Evolutionary conservation across 2,888 invertebrate genomes (phyloP), one percentile per base, ranked within the genome.

Genomic region (Coremacera marginata): DNA sequence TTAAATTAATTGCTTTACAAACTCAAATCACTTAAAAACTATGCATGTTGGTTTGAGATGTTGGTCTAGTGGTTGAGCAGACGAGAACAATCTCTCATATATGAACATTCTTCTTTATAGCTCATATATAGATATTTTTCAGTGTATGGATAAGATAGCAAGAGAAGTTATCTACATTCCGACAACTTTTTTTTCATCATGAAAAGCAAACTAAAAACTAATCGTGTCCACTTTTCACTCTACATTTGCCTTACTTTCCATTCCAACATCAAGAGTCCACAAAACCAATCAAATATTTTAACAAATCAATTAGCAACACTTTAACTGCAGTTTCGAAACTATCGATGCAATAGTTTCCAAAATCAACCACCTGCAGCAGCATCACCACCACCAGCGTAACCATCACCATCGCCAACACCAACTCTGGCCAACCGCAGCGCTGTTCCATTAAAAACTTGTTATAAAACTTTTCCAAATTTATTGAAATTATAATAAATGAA

Each of bases 1-100:
- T 70, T 77, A 72, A 78, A 70, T 77, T 78, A 80, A 80, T 78
- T 80, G 78, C 72, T 80, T 75, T 78, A 72, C 77, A 80, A 76
- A 78, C 72, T 75, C n/a, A 78, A 78, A 80, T 70, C 80, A 78
- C 78, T 80, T 78, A 63, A 75, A 52, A 55, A 22, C 37, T 3
- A 44, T 25, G 55, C 31, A 31, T 19, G 25, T 44, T 37, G n/a
- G n/a, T 37, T 27, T 5, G 7, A 25, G 44, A 63, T 22, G 19
- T 19, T 44, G 14, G 37, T 7, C 11, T 44, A 3, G 44, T 44
- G 44, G 14, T 25, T 60, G 60, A 60, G 60, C 25, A 60, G 14
- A 27, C 27, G 11, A 27, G 19, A 60, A 19, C 14, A 27, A 5
- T n/a, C n/a, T n/a, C n/a, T n/a, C n/a, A n/a, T n/a, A n/a, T n/a